These are phyloP conservation scores for Galeruca laticollis DNA, from an alignment of 2,888 invertebrate genomes.

Conservation along the genomic window DNA sequence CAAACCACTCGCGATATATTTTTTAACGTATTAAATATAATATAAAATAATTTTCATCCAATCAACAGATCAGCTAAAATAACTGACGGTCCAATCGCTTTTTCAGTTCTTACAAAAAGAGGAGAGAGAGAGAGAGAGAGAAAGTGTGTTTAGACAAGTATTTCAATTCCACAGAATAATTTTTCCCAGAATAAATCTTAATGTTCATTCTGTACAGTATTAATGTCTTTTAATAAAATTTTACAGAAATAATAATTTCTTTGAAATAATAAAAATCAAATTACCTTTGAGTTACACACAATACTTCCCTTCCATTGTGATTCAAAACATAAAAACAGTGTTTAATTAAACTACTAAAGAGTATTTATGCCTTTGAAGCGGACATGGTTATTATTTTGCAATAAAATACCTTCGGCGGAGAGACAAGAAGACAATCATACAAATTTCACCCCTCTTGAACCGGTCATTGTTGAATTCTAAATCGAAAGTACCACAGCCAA, in stretches of 20 bases:
- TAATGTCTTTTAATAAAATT: constrained; percentile 17
- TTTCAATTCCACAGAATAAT: not conserved
- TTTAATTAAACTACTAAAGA: constrained; percentile 29
- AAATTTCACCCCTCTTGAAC: constrained; percentile 3
- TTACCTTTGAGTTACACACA: constrained; percentile 9
- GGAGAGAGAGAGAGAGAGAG: no score
- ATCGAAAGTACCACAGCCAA: not conserved
- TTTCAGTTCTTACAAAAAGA: no score
- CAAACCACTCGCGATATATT: no score
- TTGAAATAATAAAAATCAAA: constrained; percentile 13
- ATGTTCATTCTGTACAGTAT: constrained; percentile 5
- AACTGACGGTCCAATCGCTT: no score
- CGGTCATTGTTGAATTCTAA: not conserved
- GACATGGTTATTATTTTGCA: constrained; percentile 15
- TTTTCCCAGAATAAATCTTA: constrained; percentile 4
- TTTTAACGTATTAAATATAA: no score
- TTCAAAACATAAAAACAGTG: constrained; percentile 31
- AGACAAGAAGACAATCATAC: constrained; percentile 9
- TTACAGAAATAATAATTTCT: constrained; percentile 7
- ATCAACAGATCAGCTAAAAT: no score
- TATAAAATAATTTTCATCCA: no score
- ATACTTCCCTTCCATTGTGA: constrained; percentile 24
- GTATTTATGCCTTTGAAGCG: constrained; percentile 11
- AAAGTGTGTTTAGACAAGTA: no score
- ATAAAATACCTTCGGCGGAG: not conserved